Conservation (phyloP, 92 coral and sea anemone species). For the Phymanthus crucifer region DNA sequence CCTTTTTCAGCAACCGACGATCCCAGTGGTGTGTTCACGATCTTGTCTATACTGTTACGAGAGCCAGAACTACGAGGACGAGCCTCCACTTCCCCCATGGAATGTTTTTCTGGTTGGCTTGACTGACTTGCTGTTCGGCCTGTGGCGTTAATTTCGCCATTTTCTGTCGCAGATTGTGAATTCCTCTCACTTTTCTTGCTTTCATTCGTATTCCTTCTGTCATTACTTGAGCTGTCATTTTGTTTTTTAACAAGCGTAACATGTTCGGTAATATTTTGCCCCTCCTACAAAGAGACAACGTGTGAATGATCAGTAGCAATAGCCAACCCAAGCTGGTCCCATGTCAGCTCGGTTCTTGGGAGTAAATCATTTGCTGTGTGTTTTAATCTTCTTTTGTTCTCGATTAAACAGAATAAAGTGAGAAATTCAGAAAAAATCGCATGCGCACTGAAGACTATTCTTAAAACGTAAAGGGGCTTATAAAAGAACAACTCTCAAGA, state of each 20-base stretch:
- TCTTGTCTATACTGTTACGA: background rate
- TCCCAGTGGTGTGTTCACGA: background rate
- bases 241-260: background rate
- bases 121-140: conserved; percentile 23
- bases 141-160: conserved; percentile 6
- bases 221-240: background rate
- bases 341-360: too few relatives aligned
- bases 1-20: conserved; percentile 6
- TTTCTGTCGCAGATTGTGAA: background rate
- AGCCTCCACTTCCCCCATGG: background rate
- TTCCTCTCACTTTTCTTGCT: conserved; percentile 12
- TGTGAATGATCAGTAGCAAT: background rate
- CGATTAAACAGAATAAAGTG: too few relatives aligned
- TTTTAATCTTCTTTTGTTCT: too few relatives aligned
- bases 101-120: conserved; percentile 5
- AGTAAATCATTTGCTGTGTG: too few relatives aligned
- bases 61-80: background rate
- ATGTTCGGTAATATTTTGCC: background rate
- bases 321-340: too few relatives aligned
- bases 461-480: too few relatives aligned
- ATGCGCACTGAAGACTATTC: too few relatives aligned
- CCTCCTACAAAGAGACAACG: background rate
- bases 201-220: conserved; percentile 19
- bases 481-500: too few relatives aligned
- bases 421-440: too few relatives aligned